phyloP scores from a whole-genome alignment of 2,888 invertebrate genomes.

The Chrysolina oricalcia region DNA sequence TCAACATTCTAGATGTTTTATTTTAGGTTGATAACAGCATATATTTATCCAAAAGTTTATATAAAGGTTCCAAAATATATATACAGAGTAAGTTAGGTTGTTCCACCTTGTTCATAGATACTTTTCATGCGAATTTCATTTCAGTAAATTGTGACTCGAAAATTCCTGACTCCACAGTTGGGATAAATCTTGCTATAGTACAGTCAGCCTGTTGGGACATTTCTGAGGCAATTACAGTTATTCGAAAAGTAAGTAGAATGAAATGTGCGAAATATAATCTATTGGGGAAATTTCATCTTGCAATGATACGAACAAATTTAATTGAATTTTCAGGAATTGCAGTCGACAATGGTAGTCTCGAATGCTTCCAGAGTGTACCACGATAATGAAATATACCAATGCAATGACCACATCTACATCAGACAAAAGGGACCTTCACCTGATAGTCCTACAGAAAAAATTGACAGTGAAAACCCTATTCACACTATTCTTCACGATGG shows the following conservation, averaged over 20 bases:
- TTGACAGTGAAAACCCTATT: conserved; percentile 68
- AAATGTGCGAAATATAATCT: neutral
- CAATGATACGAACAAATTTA: no score
- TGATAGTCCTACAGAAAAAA: conserved; percentile 56
- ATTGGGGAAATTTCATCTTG: neutral
- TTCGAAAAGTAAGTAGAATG: conserved; percentile 63
- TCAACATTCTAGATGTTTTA: conserved; percentile 32
- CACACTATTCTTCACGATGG: conserved; percentile 80
- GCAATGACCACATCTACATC: conserved; percentile 67
- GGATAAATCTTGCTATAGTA: conserved; percentile 74
- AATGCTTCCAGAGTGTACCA: conserved; percentile 54
- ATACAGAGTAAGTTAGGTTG: conserved; percentile 77
- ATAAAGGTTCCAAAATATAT: conserved; percentile 81
- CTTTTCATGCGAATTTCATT: conserved; percentile 51
- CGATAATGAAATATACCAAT: conserved; percentile 59
- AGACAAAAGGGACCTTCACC: conserved; percentile 62
- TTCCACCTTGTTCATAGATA: neutral
- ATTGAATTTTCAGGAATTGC: conserved; percentile 52
- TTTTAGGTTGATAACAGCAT: conserved; percentile 72
- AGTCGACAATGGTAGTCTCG: conserved; percentile 39
- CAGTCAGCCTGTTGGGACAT: conserved; percentile 77
- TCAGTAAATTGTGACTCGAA: conserved; percentile 72
- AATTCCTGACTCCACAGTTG: conserved; percentile 67
- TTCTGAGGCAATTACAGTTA: conserved; percentile 62
- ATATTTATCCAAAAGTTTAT: conserved; percentile 78